phyloP scores from a whole-genome alignment of 2,888 invertebrate genomes.

The Drosophila histrio region DNA sequence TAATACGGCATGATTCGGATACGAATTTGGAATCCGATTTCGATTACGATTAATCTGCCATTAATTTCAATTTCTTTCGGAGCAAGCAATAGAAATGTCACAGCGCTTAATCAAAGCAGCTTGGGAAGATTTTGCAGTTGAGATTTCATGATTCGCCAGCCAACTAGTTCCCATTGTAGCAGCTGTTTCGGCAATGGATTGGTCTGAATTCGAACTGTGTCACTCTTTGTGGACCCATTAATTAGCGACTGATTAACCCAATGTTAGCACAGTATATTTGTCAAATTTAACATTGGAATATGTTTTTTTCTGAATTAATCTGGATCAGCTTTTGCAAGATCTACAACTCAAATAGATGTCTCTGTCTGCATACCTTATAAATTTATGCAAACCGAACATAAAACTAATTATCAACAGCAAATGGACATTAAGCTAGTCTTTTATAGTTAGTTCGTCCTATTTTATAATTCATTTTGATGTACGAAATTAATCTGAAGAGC shows the following conservation, averaged over 20 bases:
- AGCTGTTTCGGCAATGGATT: slow-evolving; percentile 12
- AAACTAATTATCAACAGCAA: slow-evolving; percentile 15
- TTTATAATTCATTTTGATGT: slow-evolving; percentile 6
- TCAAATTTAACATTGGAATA: slow-evolving; percentile 22
- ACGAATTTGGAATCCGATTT: slow-evolving; percentile 29
- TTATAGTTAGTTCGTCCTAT: slow-evolving; percentile 15
- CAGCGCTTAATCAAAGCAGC: slow-evolving; percentile 73
- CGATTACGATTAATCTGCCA: slow-evolving; percentile 69
- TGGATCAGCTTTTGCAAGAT: slow-evolving; percentile 20
- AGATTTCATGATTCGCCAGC: slow-evolving; percentile 13
- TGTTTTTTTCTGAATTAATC: slow-evolving; percentile 26
- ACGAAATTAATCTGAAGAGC: slow-evolving; percentile 22
- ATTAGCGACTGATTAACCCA: slow-evolving; percentile 36
- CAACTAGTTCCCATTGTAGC: slow-evolving; percentile 67
- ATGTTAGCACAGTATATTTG: slow-evolving; percentile 42
- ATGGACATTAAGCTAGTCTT: slow-evolving; percentile 24
- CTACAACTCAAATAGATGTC: slow-evolving; percentile 25
- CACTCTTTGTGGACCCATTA: slow-evolving; percentile 39
- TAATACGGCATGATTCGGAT: slow-evolving; percentile 41
- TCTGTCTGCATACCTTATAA: slow-evolving; percentile 7
- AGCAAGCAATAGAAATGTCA: slow-evolving; percentile 72
- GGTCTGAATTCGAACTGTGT: slow-evolving; percentile 28
- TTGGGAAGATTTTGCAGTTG: slow-evolving; percentile 65
- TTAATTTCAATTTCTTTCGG: slow-evolving; percentile 66
- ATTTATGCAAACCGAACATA: slow-evolving; percentile 22